These are phyloP conservation scores for Dascyllus trimaculatus DNA, from an alignment of 2,113 vertebrate genomes.

Conservation along the genomic window DNA sequence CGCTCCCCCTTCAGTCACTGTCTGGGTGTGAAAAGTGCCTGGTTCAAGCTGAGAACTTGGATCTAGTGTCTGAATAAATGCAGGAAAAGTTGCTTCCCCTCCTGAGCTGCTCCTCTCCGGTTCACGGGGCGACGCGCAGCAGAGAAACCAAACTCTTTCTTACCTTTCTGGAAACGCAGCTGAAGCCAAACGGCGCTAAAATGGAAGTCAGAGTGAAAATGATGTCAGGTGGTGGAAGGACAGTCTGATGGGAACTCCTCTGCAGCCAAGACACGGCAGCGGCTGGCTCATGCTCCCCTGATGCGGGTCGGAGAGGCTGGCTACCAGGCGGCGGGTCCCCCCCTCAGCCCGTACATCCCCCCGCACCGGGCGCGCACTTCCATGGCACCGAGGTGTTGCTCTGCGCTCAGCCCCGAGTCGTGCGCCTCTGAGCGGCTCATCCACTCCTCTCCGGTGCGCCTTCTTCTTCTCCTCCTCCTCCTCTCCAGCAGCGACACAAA, in stretches of 20 bases:
- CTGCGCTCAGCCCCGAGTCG: conserved; percentile 60
- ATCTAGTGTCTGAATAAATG: no score
- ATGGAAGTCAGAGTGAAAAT: conserved; percentile 39
- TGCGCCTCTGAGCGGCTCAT: conserved; percentile 41
- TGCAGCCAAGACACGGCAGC: conserved; percentile 62
- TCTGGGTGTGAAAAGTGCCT: neutral
- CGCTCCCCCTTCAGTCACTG: no score
- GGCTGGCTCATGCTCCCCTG: conserved; percentile 83
- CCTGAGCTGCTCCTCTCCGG: neutral
- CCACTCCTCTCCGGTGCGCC: conserved; percentile 45
- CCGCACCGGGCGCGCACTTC: conserved; percentile 84
- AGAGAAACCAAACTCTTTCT: conserved; percentile 57
- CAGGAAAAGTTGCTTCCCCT: neutral
- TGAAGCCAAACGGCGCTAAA: conserved; percentile 41
- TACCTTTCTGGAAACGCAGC: conserved; percentile 79
- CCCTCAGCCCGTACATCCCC: conserved; percentile 90
- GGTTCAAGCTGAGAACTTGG: no score
- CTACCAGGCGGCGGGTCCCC: conserved; percentile 78
- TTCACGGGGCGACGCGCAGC: no score
- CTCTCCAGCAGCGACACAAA: no score
- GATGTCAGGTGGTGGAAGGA: conserved; percentile 65
- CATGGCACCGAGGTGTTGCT: conserved; percentile 68
- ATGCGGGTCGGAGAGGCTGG: conserved; percentile 71
- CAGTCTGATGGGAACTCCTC: conserved; percentile 75
- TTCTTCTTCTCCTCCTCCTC: no score